phyloP scores from a whole-genome alignment of 2,888 invertebrate genomes.

The Netelia fuscicornis region DNA sequence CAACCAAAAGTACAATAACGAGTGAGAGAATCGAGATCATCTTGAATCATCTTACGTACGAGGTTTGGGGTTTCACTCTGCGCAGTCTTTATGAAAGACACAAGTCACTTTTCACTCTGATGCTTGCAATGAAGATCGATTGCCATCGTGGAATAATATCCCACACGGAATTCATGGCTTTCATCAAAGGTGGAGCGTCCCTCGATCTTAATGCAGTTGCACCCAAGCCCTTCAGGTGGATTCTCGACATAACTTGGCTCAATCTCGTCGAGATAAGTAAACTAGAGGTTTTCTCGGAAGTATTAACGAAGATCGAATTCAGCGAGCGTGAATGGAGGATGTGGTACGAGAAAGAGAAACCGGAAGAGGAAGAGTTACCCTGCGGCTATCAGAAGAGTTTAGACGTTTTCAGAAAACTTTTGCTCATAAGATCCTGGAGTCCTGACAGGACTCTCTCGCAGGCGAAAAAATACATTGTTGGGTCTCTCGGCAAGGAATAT shows the following conservation, averaged over 20 bases:
- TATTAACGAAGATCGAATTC: constrained; percentile 92
- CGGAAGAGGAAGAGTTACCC: constrained; percentile 96
- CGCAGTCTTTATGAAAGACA: constrained; percentile 97
- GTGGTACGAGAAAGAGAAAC: constrained; percentile 97
- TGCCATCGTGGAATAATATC: constrained; percentile 92
- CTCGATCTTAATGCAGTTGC: constrained; percentile 96
- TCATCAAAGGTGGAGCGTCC: constrained; percentile 98
- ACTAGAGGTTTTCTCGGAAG: constrained; percentile 91
- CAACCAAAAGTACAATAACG: constrained; percentile 93
- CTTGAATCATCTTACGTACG: constrained; percentile 94
- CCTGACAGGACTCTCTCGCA: constrained; percentile 97
- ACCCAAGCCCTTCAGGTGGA: constrained; percentile 97
- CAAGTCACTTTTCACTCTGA: constrained; percentile 96
- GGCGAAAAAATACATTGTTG: constrained; percentile 96
- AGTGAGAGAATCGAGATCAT: constrained; percentile 95
- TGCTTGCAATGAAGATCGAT: constrained; percentile 98
- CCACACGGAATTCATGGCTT: constrained; percentile 96
- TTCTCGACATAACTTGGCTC: constrained; percentile 97
- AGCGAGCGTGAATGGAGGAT: constrained; percentile 95
- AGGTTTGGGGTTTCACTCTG: constrained; percentile 96
- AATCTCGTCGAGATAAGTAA: constrained; percentile 97
- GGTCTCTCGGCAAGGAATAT: constrained; percentile 94
- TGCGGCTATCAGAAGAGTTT: constrained; percentile 94
- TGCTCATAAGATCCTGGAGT: constrained; percentile 97
- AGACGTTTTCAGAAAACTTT: constrained; percentile 94